Percentiles rank a stretch among this genome's conserved stretches.
These are phyloP conservation scores for Hyles euphorbiae DNA, from an alignment of 1,140 invertebrate genomes.

Conservation along the genomic window DNA sequence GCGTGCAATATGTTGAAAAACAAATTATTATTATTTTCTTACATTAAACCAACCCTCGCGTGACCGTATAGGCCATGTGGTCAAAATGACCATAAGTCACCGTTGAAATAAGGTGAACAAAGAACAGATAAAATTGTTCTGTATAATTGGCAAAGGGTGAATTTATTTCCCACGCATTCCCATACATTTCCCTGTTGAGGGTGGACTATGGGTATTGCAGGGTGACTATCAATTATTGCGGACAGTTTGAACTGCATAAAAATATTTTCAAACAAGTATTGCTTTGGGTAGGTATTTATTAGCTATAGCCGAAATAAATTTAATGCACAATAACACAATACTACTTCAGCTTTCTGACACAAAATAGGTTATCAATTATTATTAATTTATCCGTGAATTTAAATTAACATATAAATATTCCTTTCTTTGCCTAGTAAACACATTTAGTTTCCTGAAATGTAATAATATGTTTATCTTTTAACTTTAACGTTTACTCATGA, in stretches of 20 bases:
- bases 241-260: background rate
- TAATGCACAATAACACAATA: no score
- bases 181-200: constrained; percentile 30
- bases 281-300: no score
- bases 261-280: no score
- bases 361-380: no score
- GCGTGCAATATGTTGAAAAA: background rate
- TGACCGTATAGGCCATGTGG: constrained; percentile 38
- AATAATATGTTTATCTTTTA: no score
- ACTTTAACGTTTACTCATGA: no score
- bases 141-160: constrained; percentile 52
- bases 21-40: background rate
- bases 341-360: no score
- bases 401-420: no score
- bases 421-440: no score
- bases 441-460: no score
- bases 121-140: constrained; percentile 38
- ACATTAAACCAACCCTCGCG: constrained; percentile 13
- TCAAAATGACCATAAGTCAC: constrained; percentile 60
- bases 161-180: constrained; percentile 61
- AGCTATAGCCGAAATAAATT: no score
- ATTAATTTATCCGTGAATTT: no score
- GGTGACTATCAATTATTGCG: background rate
- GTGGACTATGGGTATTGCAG: constrained; percentile 13
- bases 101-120: constrained; percentile 43